Evolutionary conservation across 1,140 invertebrate species (phyloP).

Genomic region (Meloidogyne exigua): DNA sequence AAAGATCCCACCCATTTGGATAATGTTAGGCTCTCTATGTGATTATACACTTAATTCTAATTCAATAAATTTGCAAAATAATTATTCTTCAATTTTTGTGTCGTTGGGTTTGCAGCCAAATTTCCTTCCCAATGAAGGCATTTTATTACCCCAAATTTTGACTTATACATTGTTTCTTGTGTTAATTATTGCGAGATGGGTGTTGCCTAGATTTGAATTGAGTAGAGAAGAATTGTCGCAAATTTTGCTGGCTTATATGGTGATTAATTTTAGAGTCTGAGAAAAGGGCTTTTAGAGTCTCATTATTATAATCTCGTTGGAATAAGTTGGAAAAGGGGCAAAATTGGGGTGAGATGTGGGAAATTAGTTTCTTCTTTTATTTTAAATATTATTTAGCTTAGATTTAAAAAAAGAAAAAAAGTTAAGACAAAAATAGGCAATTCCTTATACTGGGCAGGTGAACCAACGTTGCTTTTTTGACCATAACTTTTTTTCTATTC

Average conservation of each 20-base stretch:
- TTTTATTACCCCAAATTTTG: constrained; percentile 76
- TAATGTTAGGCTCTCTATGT: constrained; percentile 56
- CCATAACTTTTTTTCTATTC: no score
- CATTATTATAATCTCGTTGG: no score
- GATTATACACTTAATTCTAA: background rate
- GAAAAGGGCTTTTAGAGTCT: background rate
- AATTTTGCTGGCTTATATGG: constrained; percentile 76
- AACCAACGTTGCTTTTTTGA: no score
- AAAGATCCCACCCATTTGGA: constrained; percentile 60
- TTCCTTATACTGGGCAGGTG: no score
- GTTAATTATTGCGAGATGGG: constrained; percentile 65
- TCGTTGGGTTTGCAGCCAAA: constrained; percentile 9
- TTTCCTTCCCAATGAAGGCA: constrained; percentile 24
- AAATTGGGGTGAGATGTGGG: no score
- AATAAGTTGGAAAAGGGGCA: no score
- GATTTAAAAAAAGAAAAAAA: no score
- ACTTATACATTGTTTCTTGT: constrained; percentile 66
- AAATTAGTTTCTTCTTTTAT: no score
- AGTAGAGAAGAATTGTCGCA: constrained; percentile 86
- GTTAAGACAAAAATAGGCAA: no score
- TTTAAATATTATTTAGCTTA: no score
- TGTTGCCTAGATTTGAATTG: constrained; percentile 73
- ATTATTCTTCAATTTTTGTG: background rate
- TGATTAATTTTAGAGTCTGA: constrained; percentile 66
- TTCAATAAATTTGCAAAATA: constrained; percentile 3